These are phyloP conservation scores for Junonia oenone DNA, from an alignment of 2,888 invertebrate genomes.

Conservation along the genomic window DNA sequence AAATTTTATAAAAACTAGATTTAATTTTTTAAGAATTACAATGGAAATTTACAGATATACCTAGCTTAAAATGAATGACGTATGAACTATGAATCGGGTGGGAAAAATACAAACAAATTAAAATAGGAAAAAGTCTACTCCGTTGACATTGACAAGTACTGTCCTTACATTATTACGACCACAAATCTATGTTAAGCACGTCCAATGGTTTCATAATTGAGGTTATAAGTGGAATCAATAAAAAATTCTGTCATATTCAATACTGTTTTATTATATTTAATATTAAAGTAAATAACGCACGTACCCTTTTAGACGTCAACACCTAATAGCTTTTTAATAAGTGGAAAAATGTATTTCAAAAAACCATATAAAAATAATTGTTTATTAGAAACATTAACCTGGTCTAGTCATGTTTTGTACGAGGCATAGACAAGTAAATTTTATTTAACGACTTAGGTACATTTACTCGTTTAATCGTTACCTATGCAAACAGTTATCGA, in stretches of 20 bases:
- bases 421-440: no score
- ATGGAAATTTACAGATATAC: no score
- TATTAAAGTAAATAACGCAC: neutral
- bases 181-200: slow-evolving; percentile 39
- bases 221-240: slow-evolving; percentile 29
- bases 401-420: no score
- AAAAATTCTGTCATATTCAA: slow-evolving; percentile 15
- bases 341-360: no score
- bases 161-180: neutral
- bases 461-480: no score
- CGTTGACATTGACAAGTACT: neutral
- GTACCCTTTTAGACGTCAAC: neutral
- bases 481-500: neutral
- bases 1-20: no score
- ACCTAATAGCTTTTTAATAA: neutral
- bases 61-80: no score
- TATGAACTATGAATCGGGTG: neutral
- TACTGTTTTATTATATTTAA: slow-evolving; percentile 8
- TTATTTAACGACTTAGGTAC: no score
- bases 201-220: slow-evolving; percentile 42
- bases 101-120: neutral
- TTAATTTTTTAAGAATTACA: no score
- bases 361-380: no score
- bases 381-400: no score
- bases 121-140: neutral